Evolutionary conservation across 2,888 invertebrate species (phyloP), one percentile per base, ranked within the genome.

Genomic region (Tortrix viridana): DNA sequence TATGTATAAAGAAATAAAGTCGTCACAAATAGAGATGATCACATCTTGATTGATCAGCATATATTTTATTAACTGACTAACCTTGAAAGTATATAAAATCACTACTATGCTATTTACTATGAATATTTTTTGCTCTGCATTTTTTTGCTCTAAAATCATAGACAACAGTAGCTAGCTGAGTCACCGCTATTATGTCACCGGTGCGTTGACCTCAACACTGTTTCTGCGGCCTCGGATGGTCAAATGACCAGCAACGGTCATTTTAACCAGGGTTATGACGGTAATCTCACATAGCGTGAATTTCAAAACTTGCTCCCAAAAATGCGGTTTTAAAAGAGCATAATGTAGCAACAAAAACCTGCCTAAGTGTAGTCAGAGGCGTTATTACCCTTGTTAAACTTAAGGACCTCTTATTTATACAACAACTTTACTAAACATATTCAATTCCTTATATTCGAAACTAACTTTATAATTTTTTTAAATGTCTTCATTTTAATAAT

Each of bases 161-260:
- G 44, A 50, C 49, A 61, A 48, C 47, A 60, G 60, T 55, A 60
- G 59, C 65, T n/a, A 22, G 50, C 57, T 70, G 71, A 71, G 61
- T 70, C 70, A 71, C 52, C 44, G 53, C 49, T 26, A 60, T 70
- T 71, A 73, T 71, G 69, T 73, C 71, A 73, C 67, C 67, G 48
- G 68, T 59, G 54, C 71, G 59, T 66, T 69, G 68, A 71, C 68
- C 73, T 68, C 68, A 58, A 50, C 65, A 65, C 58, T 69, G 69
- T 63, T 67, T 60, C 44, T 47, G 55, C 23, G 68, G 67, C 71
- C 69, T 73, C 69, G 67, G 64, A 44, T 46, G 32, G 37, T 38
- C 47, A 53, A 65, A 54, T 55, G 60, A 32, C 49, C 63, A 64
- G 47, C 59, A 57, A 58, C 53, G 46, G 64, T 50, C 18, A 48